phyloP scores from a whole-genome alignment of 2,888 invertebrate species.

The Parnassius glacialis region DNA sequence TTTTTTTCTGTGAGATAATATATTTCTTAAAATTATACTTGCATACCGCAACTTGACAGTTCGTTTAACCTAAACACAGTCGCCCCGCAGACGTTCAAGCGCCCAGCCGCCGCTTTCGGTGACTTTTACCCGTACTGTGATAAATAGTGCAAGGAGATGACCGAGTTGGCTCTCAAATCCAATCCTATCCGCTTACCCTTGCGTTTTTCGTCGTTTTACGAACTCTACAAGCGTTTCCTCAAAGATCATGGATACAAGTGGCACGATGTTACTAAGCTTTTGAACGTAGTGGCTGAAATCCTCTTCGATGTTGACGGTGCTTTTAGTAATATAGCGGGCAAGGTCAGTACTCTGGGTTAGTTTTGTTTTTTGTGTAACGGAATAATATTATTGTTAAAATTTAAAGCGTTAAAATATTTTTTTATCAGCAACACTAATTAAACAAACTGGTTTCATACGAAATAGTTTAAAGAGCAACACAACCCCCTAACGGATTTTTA shows the following conservation, averaged over 20 bases:
- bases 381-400: too few relatives aligned
- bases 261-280: constrained; percentile 72
- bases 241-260: constrained; percentile 76
- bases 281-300: constrained; percentile 68
- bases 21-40: constrained; percentile 9
- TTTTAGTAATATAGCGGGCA: constrained; percentile 63
- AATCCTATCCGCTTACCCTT: constrained; percentile 55
- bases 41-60: constrained; percentile 31
- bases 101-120: constrained; percentile 58
- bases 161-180: constrained; percentile 59
- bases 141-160: constrained; percentile 56
- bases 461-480: constrained; percentile 15
- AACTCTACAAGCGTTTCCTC: constrained; percentile 71
- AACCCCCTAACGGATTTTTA: constrained; percentile 17
- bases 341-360: constrained; percentile 58
- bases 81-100: constrained; percentile 60
- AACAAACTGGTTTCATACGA: constrained; percentile 1
- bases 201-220: constrained; percentile 65
- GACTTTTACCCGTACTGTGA: constrained; percentile 32
- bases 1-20: neutral
- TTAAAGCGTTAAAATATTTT: too few relatives aligned
- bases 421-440: too few relatives aligned
- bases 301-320: constrained; percentile 74
- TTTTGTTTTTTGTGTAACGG: constrained; percentile 18
- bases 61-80: constrained; percentile 50